A percentile compares a stretch with the other conserved stretches of the same genome.
Evolutionary conservation across 2,113 vertebrate species (phyloP).

Genomic region (Pseudolaguvia tuberculata): DNA sequence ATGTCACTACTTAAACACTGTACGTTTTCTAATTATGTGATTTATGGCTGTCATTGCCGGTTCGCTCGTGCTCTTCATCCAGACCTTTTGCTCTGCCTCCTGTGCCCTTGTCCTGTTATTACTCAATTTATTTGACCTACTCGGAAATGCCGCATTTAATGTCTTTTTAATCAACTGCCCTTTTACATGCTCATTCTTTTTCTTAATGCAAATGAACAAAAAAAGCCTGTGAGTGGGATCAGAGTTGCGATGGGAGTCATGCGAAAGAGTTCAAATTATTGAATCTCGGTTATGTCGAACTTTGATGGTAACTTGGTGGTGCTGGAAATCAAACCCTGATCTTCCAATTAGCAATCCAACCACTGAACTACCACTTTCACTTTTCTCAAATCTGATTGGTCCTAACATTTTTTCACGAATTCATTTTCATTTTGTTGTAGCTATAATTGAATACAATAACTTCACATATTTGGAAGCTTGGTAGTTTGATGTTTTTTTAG

Average conservation of each 20-base stretch:
- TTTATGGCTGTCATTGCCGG: conserved; percentile 66
- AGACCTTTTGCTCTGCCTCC: conserved; percentile 32
- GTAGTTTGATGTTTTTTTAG: neutral
- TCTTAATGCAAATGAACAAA: conserved; percentile 43
- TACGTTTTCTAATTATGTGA: conserved; percentile 69
- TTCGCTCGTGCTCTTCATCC: conserved; percentile 46
- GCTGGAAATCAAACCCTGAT: too few relatives aligned
- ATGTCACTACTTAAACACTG: conserved; percentile 65
- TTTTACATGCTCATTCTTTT: conserved; percentile 31
- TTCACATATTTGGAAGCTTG: neutral
- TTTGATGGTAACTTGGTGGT: too few relatives aligned
- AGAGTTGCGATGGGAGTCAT: neutral
- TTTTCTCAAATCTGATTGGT: too few relatives aligned
- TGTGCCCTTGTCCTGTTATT: conserved; percentile 37
- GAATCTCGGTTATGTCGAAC: too few relatives aligned
- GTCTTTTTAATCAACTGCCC: conserved; percentile 53
- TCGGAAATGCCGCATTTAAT: conserved; percentile 22
- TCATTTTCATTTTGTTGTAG: neutral
- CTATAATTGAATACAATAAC: neutral
- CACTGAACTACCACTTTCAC: too few relatives aligned
- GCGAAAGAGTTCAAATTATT: neutral
- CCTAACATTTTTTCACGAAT: too few relatives aligned
- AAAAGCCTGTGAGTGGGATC: conserved; percentile 8
- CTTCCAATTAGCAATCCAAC: too few relatives aligned
- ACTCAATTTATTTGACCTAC: conserved; percentile 26